Conservation (phyloP, 2,797 vertebrate genomes). For the Sebastes reedi region DNA sequence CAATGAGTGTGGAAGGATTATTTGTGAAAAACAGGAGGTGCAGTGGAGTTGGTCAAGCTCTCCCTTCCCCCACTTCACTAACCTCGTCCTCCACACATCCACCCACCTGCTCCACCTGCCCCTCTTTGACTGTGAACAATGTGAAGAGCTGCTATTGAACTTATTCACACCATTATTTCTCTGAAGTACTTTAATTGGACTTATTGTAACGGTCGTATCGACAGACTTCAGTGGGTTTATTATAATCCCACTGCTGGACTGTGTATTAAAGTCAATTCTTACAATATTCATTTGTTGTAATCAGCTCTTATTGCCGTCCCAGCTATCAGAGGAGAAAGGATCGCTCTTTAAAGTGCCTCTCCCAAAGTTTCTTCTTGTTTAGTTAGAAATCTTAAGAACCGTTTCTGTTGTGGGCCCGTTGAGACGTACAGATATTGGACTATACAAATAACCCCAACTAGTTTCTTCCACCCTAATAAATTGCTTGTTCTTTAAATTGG, state of each 20-base stretch:
- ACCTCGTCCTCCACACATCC: background rate
- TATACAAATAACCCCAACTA: background rate
- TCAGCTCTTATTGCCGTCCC: background rate
- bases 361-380: no score
- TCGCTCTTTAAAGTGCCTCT: background rate
- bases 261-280: background rate
- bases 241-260: background rate
- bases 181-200: conserved; percentile 3
- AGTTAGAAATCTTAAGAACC: no score
- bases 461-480: background rate
- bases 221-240: background rate
- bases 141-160: background rate
- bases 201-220: background rate
- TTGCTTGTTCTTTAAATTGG: background rate
- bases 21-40: background rate
- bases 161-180: background rate
- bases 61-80: background rate
- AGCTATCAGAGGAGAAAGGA: background rate
- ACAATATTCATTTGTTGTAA: background rate
- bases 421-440: background rate
- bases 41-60: background rate
- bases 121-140: background rate
- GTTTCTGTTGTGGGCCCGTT: background rate
- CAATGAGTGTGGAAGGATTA: background rate
- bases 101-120: background rate